Evolutionary conservation across 2,113 vertebrate species (phyloP), one percentile per base, ranked within the genome.

Genomic region (Pelodiscus sinensis): DNA sequence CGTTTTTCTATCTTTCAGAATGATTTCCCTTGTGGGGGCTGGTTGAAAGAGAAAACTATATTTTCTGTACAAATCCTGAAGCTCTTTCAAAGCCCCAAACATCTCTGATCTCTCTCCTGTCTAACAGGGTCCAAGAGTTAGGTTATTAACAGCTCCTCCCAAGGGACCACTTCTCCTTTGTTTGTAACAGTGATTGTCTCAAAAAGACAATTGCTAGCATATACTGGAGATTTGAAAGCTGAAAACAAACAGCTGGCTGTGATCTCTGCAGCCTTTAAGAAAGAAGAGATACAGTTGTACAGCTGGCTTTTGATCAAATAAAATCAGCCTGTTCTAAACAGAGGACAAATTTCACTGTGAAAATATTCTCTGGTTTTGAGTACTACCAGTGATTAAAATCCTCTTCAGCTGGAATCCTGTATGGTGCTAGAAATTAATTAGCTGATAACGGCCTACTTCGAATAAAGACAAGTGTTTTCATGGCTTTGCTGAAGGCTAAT

Each of bases 401-500:
- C 85, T 62, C 75, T 88, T 90, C 52, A 82, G 89, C 44, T 0
- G 1, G 81, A 84, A 56, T 62, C 50, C 85, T 93, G 62, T 84
- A 92, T 85, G 86, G 54, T 89, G 73, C 55, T 90, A 71, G 88
- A 94, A 93, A 95, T 94, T 93, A 94, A 93, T 95, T 90, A 94
- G 82, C 68, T 52, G 83, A 68, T 94, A 85, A 87, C 87, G 80
- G 60, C 62, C 84, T 88, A 81, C 91, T 95, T 85, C 92, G 50
- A 82, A 79, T 86, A 88, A 94, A 93, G 89, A 84, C 65, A 92
- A 92, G 87, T 90, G 80, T 86, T 96, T 95, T 93, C 75, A 14
- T 81, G 81, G 92, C 65, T 94, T 95, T 90, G 83, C 86, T 95
- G 77, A 95, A 91, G 94, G 93, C 93, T 94, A 91, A 73, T 96